Base-by-base conservation (phyloP, 2,113 vertebrate genomes). In the Proterorhinus semilunaris region DNA sequence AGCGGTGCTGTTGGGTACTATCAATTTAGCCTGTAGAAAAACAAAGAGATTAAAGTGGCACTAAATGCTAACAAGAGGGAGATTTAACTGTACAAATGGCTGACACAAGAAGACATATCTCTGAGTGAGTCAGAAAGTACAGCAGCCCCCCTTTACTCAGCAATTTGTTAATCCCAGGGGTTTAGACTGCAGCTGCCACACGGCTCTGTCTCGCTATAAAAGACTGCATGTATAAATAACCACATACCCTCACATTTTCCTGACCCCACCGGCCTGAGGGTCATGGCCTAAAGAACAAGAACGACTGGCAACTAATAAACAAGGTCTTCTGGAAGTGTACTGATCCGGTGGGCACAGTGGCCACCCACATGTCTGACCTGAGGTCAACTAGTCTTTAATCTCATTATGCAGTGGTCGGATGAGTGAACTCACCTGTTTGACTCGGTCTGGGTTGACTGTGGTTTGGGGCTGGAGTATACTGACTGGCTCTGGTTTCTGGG, bases 381-480 rank as follows among this genome's bases (percentile, higher is more conserved):
- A 47, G 45, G 61, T 48, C 9, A 46, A 63, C 45, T 47, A 63
- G 44, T 21, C 45, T 16, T 63, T 16, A 63, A 12, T 6, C 36
- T 13, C 42, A 62, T 63, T 63, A 63, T 15, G 16, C 11, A 21
- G 13, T 6, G 43, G 10, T 16, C 44, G 6, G 27, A 44, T 44
- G 1, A n/a, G 2, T 6, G 43, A 43, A 44, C 95, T 93, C 92
- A 99, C 97, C 96, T 99, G 98, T 94, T 99, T 99, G 93, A 99
- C 96, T 65, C 97, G 97, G 83, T 99, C 98, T 42, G 98, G 98
- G 83, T 99, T 99, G 83, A 99, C 98, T 43, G 98, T 99, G 88
- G 98, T 99, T 93, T 99, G 98, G 68, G 98, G 98, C 85, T 99
- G 98, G 75, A 99, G 93, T 82, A 99, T 98, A 94, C 96, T 99